These are phyloP conservation scores for Eristalis tenax DNA, from an alignment of 2,888 invertebrate species.

Conservation along the genomic window DNA sequence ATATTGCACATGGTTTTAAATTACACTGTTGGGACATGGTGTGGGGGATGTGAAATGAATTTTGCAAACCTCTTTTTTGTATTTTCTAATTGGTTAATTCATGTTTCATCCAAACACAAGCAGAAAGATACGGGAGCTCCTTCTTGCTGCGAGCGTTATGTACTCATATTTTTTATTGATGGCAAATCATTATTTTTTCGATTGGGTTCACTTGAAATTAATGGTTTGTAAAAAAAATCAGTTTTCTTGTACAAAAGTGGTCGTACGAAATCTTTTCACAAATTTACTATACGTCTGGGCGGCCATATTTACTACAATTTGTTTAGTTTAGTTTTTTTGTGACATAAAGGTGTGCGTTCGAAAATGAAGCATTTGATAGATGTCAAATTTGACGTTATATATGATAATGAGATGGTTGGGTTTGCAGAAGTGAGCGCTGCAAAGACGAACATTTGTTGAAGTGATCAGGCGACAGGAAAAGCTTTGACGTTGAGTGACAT, in stretches of 20 bases:
- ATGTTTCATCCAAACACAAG: slow-evolving; percentile 53
- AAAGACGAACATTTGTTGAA: no score
- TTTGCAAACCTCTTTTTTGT: slow-evolving; percentile 61
- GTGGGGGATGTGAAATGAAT: slow-evolving; percentile 5
- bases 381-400: slow-evolving; percentile 25
- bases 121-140: slow-evolving; percentile 28
- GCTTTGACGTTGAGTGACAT: no score
- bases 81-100: slow-evolving; percentile 56
- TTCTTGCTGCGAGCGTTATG: slow-evolving; percentile 15
- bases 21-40: slow-evolving; percentile 5
- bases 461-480: no score
- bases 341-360: slow-evolving; percentile 48
- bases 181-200: slow-evolving; percentile 45
- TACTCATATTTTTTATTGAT: slow-evolving; percentile 19
- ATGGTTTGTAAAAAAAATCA: slow-evolving; percentile 35
- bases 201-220: slow-evolving; percentile 27
- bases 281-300: slow-evolving; percentile 72
- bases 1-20: slow-evolving; percentile 6
- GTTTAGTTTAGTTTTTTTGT: slow-evolving; percentile 70
- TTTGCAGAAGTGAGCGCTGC: neutral
- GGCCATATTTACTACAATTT: slow-evolving; percentile 72
- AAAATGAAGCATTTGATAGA: neutral
- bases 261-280: slow-evolving; percentile 70
- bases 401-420: neutral
- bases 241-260: slow-evolving; percentile 65